Evolutionary conservation across 1,140 invertebrate species (phyloP), one percentile per base, ranked within the genome.

Genomic region (Euwallacea similis): DNA sequence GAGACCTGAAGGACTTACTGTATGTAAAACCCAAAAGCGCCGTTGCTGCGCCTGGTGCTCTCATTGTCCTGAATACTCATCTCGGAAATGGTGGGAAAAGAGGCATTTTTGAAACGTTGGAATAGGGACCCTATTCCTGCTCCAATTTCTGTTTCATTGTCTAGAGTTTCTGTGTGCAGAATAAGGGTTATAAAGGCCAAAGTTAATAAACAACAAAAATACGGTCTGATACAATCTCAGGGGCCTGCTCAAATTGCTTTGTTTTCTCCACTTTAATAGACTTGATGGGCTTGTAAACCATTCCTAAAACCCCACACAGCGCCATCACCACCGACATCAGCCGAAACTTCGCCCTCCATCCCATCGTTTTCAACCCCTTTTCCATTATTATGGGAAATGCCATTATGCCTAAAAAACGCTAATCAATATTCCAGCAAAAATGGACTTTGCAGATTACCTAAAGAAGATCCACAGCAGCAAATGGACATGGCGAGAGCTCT

Each of bases 401-500:
- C 79, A 92, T 90, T 2, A 90, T 87, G 7, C 90, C 91, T 71
- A 58, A 15, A 63, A 7, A 9, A 13, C 16, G 9, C 4, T 16
- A 63, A 8, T 55, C 8, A 55, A 13, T 63, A 6, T 44, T 43
- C n/a, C 10, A 63, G 7, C 13, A 16, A 15, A 7, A 63, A 7
- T 8, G 13, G 7, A 55, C 53, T 55, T 55, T 59, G n/a, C 7
- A 42, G 43, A 10, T 59, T 58, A 71, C 69, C 69, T 41, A 92
- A 85, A 50, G 93, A 93, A 3, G 91, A 93, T 8, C 93, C 93
- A 76, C 89, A 92, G 6, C 91, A 88, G 6, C 91, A 87, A 62
- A 94, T 88, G 42, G 92, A 89, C 33, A 91, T 91, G 6, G 93
- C 91, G 61, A 94, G 79, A 9, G 91, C 90, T 55, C 93, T 82